phyloP scores from a whole-genome alignment of 2,888 invertebrate species.

The Eurytoma californica region DNA sequence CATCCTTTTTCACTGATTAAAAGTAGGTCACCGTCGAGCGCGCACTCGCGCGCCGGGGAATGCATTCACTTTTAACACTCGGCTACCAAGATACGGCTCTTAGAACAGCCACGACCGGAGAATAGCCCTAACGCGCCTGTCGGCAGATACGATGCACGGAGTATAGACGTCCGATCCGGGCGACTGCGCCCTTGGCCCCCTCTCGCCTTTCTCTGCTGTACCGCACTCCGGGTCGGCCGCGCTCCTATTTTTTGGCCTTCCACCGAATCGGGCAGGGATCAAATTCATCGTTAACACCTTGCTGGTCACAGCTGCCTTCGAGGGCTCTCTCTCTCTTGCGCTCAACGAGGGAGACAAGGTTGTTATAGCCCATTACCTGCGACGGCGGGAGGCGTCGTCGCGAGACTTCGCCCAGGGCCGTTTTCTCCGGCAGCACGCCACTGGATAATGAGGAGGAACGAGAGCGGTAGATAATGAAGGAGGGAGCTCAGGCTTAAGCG shows the following conservation, averaged over 20 bases:
- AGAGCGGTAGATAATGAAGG: slow-evolving; percentile 11
- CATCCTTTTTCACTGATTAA: no score
- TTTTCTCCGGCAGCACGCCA: background rate
- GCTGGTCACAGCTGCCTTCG: slow-evolving; percentile 14
- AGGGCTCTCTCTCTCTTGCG: slow-evolving; percentile 31
- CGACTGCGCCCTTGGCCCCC: slow-evolving; percentile 9
- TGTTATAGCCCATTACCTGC: slow-evolving; percentile 27
- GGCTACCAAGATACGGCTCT: no score
- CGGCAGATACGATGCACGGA: no score
- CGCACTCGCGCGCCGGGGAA: background rate
- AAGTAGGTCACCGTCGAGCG: no score
- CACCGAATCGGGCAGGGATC: slow-evolving; percentile 56
- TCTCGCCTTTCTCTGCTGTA: background rate
- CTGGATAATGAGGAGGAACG: slow-evolving; percentile 30
- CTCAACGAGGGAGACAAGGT: slow-evolving; percentile 56
- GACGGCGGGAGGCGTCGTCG: background rate
- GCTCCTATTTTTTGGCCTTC: slow-evolving; percentile 56
- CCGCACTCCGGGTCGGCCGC: slow-evolving; percentile 15
- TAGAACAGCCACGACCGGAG: no score
- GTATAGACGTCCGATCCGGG: no score
- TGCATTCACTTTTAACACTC: slow-evolving; percentile 1
- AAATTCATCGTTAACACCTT: slow-evolving; percentile 53
- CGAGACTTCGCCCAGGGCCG: background rate
- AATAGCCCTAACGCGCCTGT: no score
- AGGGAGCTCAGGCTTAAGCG: background rate